Conservation (phyloP, 2,888 invertebrate genomes). For the Dastarcus helophoroides region DNA sequence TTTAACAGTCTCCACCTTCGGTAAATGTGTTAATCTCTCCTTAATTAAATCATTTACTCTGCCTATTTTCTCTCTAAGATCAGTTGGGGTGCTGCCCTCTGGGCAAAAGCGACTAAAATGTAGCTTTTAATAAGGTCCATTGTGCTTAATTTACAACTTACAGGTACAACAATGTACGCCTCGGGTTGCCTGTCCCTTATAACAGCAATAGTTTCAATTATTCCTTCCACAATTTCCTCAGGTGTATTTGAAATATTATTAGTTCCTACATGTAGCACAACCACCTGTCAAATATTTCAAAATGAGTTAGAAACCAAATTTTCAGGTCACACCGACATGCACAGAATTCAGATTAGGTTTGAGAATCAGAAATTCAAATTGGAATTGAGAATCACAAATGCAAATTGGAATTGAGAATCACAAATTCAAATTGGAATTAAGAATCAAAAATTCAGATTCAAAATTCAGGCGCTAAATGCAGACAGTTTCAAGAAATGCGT, state of each 20-base stretch:
- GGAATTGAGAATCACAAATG: no score
- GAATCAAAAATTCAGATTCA: no score
- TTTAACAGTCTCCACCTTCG: slow-evolving; percentile 64
- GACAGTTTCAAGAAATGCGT: no score
- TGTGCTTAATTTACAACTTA: slow-evolving; percentile 39
- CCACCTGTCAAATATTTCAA: slow-evolving; percentile 50
- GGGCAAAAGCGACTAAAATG: slow-evolving; percentile 73
- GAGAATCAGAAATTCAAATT: no score
- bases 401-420: no score
- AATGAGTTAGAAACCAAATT: no score
- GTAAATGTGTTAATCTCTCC: slow-evolving; percentile 47
- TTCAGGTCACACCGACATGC: no score
- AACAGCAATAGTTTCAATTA: slow-evolving; percentile 61
- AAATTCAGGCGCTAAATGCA: no score
- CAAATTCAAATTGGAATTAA: no score
- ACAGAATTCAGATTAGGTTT: no score
- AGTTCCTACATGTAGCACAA: slow-evolving; percentile 79
- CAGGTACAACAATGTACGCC: slow-evolving; percentile 74
- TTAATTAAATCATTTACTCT: slow-evolving; percentile 64
- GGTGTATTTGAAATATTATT: slow-evolving; percentile 73
- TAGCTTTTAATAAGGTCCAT: slow-evolving; percentile 4
- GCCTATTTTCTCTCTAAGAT: slow-evolving; percentile 62
- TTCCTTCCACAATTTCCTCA: slow-evolving; percentile 72
- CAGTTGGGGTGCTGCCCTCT: slow-evolving; percentile 79
- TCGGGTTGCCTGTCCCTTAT: slow-evolving; percentile 68